These are phyloP conservation scores for Acleris cristana DNA, from an alignment of 2,888 invertebrate species.

Conservation along the genomic window DNA sequence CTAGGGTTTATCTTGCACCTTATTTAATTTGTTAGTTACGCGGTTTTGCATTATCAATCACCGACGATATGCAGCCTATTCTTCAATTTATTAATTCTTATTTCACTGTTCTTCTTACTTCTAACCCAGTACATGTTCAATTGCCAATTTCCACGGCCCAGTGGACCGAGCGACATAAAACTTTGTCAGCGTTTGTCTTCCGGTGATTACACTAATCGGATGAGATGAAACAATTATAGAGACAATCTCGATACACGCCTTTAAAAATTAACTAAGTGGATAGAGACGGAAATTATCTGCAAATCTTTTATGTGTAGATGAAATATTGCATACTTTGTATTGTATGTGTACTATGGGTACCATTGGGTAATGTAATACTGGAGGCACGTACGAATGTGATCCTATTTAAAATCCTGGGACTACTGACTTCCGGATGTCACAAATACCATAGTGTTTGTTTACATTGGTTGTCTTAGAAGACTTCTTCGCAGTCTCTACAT, in stretches of 20 bases:
- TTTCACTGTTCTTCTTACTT: not conserved
- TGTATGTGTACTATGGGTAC: too few relatives aligned
- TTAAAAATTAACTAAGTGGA: slow-evolving; percentile 7
- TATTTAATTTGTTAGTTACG: too few relatives aligned
- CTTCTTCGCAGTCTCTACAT: too few relatives aligned
- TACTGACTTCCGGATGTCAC: too few relatives aligned
- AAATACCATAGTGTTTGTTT: too few relatives aligned
- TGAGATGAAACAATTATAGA: slow-evolving; percentile 36
- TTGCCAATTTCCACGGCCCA: slow-evolving; percentile 23
- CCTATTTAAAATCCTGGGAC: too few relatives aligned
- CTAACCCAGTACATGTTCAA: not conserved
- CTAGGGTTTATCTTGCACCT: too few relatives aligned
- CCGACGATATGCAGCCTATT: too few relatives aligned
- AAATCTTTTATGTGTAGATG: not conserved
- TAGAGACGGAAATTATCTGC: not conserved
- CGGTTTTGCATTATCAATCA: too few relatives aligned
- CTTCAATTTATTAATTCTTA: not conserved
- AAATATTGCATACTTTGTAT: not conserved
- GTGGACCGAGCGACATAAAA: slow-evolving; percentile 27
- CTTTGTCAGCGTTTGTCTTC: slow-evolving; percentile 31
- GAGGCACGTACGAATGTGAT: too few relatives aligned
- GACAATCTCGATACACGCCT: slow-evolving; percentile 17
- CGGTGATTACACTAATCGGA: slow-evolving; percentile 36
- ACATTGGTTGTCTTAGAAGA: too few relatives aligned
- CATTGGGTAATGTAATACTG: too few relatives aligned